Evolutionary conservation across 2,113 vertebrate species (phyloP), one percentile per base, ranked within the genome.

Genomic region (Panthera uncia): DNA sequence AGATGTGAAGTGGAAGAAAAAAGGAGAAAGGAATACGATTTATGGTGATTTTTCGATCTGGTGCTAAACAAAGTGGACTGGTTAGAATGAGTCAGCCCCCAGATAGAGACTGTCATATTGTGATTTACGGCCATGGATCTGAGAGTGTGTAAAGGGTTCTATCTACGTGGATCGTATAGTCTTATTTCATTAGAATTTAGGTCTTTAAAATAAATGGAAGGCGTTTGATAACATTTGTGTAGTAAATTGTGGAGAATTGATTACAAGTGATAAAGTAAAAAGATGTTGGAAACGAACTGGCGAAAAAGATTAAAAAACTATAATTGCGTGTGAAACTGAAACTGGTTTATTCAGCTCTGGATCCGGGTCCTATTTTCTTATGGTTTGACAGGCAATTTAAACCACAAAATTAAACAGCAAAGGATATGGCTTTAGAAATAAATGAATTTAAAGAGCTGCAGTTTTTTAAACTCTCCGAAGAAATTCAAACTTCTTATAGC

Each of bases 321-420:
- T 97, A 98, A 98, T 96, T 97, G 95, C 95, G 88, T 97, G 95
- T 93, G 96, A 95, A 96, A 98, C 68, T 97, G 97, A 98, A 98
- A 98, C 74, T 96, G 80, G 78, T 91, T 96, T 97, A 85, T 83
- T 95, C 85, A 93, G 81, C 93, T 98, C 94, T 95, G 93, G 92
- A 94, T 93, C 91, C 0, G 55, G 78, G 50, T 91, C 98, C 97
- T 98, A 89, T 98, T 98, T 98, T 98, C 98, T 98, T 98, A 89
- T 89, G 84, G 95, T 83, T 96, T 98, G 98, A 94, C 14, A 95
- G 97, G 97, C 98, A 98, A 98, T 98, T 98, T 98, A 98, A 98
- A 97, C 97, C 97, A 97, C 97, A 94, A 98, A 98, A 99, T 98
- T 98, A 98, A 99, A 98, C 91, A 98, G 76, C 94, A 97, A 98